These are phyloP conservation scores for Plagodis pulveraria DNA, from an alignment of 2,888 invertebrate species.

Conservation along the genomic window DNA sequence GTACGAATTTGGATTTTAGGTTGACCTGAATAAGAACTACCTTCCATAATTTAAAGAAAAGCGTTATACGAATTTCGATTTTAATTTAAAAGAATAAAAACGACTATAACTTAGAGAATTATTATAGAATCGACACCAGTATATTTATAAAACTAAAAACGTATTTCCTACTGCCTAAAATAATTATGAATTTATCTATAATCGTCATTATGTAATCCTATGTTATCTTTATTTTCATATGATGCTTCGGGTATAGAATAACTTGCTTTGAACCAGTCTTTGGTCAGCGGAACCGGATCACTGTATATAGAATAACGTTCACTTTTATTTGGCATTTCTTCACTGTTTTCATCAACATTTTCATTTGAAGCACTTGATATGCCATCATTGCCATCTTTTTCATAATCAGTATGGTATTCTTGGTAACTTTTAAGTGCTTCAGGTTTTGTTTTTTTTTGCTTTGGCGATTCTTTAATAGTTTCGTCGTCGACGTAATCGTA, in stretches of 20 bases:
- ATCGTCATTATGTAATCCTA: not conserved
- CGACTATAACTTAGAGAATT: no score
- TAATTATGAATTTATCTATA: not conserved
- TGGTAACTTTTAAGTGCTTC: not conserved
- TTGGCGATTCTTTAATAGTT: not conserved
- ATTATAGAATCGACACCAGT: no score
- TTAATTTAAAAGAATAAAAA: no score
- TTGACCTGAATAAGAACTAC: no score
- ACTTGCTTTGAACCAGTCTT: conserved; percentile 44
- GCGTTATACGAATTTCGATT: no score
- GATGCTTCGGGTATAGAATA: conserved; percentile 15
- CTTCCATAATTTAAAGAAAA: no score
- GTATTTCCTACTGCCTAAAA: no score
- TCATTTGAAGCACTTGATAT: conserved; percentile 7
- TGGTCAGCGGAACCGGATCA: conserved; percentile 42
- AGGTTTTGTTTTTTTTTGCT: not conserved
- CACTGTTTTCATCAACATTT: conserved; percentile 11
- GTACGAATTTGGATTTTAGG: no score
- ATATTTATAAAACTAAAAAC: no score
- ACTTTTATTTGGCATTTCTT: conserved; percentile 15
- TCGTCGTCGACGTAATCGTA: conserved; percentile 2
- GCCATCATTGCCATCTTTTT: not conserved
- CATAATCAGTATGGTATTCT: conserved; percentile 2
- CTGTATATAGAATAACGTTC: conserved; percentile 39
- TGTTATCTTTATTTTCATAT: conserved; percentile 9